These are phyloP conservation scores for Zeuzera pyrina DNA, from an alignment of 2,888 invertebrate genomes.

Conservation along the genomic window DNA sequence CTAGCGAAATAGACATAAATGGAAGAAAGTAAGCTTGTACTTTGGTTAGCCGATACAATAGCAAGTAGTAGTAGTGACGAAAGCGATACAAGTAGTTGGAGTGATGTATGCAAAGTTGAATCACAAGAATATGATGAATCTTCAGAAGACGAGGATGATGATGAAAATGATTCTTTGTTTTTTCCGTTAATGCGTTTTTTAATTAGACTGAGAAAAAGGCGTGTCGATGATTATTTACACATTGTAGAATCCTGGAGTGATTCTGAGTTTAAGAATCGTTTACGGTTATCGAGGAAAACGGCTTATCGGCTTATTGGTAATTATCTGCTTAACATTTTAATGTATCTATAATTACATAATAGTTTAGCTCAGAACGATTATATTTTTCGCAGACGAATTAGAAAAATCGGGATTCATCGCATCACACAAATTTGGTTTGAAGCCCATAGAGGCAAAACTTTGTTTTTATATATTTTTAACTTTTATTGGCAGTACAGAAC, in stretches of 20 bases:
- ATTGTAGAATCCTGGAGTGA: conserved; percentile 48
- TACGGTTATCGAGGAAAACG: conserved; percentile 39
- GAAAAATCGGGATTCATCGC: conserved; percentile 46
- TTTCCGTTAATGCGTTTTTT: conserved; percentile 47
- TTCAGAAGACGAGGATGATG: conserved; percentile 29
- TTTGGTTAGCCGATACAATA: conserved; percentile 26
- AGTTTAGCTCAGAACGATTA: neutral
- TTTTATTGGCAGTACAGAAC: conserved; percentile 42
- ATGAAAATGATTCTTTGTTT: conserved; percentile 33
- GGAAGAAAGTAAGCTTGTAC: conserved; percentile 25
- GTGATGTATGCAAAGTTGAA: conserved; percentile 26
- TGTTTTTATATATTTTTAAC: conserved; percentile 49
- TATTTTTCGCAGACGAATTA: conserved; percentile 33
- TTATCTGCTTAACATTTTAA: neutral
- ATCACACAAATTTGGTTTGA: conserved; percentile 43
- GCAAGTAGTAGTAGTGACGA: conserved; percentile 27
- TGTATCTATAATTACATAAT: neutral
- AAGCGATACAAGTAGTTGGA: conserved; percentile 36
- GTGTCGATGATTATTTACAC: conserved; percentile 45
- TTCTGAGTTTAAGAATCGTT: conserved; percentile 39
- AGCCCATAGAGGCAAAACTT: conserved; percentile 43
- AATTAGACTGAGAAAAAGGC: conserved; percentile 31
- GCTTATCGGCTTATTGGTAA: conserved; percentile 37
- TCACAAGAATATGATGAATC: conserved; percentile 20
- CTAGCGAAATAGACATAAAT: conserved; percentile 13